phyloP scores from a whole-genome alignment of 2,888 invertebrate genomes.

The Lampropteryx suffumata region DNA sequence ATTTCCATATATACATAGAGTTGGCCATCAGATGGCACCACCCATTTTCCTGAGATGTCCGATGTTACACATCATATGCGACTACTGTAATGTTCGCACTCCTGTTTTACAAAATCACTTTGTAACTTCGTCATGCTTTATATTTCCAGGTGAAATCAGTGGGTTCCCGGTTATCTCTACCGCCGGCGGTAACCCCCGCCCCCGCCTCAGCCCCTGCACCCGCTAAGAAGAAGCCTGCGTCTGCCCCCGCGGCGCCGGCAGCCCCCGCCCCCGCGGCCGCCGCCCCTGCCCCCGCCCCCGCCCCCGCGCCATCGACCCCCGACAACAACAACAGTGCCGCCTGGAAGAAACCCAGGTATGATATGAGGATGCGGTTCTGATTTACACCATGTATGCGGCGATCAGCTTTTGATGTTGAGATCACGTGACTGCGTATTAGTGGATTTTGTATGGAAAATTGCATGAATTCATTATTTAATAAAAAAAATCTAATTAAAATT shows the following conservation, averaged over 20 bases:
- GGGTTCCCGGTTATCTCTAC: conserved; percentile 82
- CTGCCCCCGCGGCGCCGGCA: conserved; percentile 72
- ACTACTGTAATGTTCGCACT: too few relatives aligned
- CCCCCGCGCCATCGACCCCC: conserved; percentile 34
- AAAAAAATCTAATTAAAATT: too few relatives aligned
- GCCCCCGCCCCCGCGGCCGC: conserved; percentile 74
- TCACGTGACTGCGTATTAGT: too few relatives aligned
- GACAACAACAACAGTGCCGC: conserved; percentile 70
- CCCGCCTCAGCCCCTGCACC: conserved; percentile 53
- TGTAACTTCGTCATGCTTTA: too few relatives aligned
- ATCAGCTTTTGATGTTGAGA: too few relatives aligned
- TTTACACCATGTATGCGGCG: background rate
- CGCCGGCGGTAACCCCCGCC: conserved; percentile 46
- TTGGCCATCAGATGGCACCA: too few relatives aligned
- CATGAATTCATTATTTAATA: too few relatives aligned
- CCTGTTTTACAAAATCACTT: too few relatives aligned
- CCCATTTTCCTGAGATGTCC: too few relatives aligned
- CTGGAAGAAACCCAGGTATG: conserved; percentile 77
- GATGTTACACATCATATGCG: too few relatives aligned
- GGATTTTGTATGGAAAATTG: too few relatives aligned
- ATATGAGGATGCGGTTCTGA: conserved; percentile 14
- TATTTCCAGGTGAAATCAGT: conserved; percentile 72
- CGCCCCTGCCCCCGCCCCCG: conserved; percentile 81
- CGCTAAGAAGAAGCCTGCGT: conserved; percentile 52
- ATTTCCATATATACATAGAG: too few relatives aligned